Evolutionary conservation across 2,888 invertebrate species (phyloP), one percentile per base, ranked within the genome.

Genomic region (Epistrophe grossulariae): DNA sequence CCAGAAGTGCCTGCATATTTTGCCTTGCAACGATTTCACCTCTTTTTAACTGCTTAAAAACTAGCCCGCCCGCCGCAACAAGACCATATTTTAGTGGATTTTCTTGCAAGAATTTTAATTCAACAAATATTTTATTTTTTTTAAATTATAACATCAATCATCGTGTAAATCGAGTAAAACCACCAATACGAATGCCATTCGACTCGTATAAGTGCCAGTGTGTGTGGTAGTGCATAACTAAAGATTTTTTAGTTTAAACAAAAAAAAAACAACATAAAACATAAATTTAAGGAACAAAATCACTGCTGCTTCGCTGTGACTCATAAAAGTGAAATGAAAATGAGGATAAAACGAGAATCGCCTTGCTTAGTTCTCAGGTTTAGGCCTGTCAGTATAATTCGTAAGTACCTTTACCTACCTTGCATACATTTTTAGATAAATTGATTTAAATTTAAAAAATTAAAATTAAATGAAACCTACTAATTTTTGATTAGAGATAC

Each of bases 311-410:
- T 74, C 59, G 82, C 74, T 91, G 92, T 93, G 92, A 92, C 91
- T 92, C 92, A 93, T 91, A 92, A 91, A 92, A 93, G 92, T 93
- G 92, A 93, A 92, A 93, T 92, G 91, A 93, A 93, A 91, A 95
- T 95, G 95, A 94, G 95, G 93, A 94, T 95, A 91, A 95, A 95
- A 93, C 94, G 95, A 92, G 94, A 94, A 91, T 94, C 94, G 89
- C 94, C 95, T 89, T 95, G 95, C 92, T 93, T 95, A 89, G 94
- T 95, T 89, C 93, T 95, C 79, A 93, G 94, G 90, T 94, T 95
- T 90, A 94, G 94, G 91, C 95, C 95, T 24, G 90, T 94, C 84
- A 93, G 91, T 79, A 91, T 91, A 89, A 88, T 91, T 87, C 89
- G 91, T 90, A 89, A 88, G 89, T 89, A 77, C 31, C 19, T 55